These are phyloP conservation scores for Pristionchus arcanus DNA, from an alignment of 2,888 invertebrate species.

Conservation along the genomic window DNA sequence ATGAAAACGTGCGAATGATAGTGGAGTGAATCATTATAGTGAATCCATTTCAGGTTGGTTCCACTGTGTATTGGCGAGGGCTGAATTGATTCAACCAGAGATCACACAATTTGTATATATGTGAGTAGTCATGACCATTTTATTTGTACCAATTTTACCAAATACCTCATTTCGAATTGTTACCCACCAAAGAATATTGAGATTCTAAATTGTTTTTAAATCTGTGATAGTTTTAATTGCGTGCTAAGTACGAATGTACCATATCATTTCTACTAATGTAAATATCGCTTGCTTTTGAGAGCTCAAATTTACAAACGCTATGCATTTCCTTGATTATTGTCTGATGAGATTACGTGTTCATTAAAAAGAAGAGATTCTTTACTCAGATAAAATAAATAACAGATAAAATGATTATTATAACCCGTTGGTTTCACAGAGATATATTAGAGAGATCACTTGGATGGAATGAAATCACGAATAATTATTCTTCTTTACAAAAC, in stretches of 20 bases:
- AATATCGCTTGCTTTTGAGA: conserved; percentile 28
- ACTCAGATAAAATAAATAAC: neutral
- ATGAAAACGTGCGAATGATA: neutral
- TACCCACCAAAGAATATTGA: neutral
- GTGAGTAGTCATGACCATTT: neutral
- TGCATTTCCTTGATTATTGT: conserved; percentile 11
- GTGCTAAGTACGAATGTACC: conserved; percentile 17
- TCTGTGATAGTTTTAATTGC: conserved; percentile 31
- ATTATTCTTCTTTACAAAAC: conserved; percentile 49
- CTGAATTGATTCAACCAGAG: conserved; percentile 70
- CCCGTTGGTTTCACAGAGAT: conserved; percentile 23
- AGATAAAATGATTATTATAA: neutral
- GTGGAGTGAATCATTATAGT: neutral
- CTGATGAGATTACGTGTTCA: conserved; percentile 21
- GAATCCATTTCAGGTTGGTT: conserved; percentile 61
- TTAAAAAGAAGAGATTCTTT: conserved; percentile 40
- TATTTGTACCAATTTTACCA: neutral
- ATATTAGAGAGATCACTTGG: neutral
- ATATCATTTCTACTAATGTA: conserved; percentile 42
- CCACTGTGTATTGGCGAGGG: conserved; percentile 73
- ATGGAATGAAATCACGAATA: neutral
- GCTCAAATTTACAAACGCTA: conserved; percentile 25
- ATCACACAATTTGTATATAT: conserved; percentile 72
- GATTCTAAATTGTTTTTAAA: neutral
- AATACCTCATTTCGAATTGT: neutral